Evolutionary conservation across 2,888 invertebrate species (phyloP), one percentile per base, ranked within the genome.

Genomic region (Miltochrista miniata): DNA sequence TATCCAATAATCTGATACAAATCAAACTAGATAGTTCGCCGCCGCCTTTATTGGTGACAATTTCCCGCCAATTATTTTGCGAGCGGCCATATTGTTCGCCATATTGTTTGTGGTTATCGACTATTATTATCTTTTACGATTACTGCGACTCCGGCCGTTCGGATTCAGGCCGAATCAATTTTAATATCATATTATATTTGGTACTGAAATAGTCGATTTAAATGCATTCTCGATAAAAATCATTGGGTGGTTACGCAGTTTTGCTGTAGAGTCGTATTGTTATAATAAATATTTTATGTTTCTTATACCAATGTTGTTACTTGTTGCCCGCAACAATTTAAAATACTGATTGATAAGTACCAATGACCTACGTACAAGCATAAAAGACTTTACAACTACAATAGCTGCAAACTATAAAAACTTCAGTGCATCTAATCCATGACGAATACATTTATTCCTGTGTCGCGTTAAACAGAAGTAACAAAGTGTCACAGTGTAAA

Each of bases 51-150:
- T 48, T 40, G 39, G 51, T 55, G 56, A 59, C 59, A 54, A 51
- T 68, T 38, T 73, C 70, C 64, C 66, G 64, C 66, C 72, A 72
- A 76, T 76, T 74, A 74, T 76, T 68, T 63, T 46, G 47, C 51
- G 45, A 42, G 60, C 68, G 53, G 63, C 67, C 63, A 64, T 62
- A 47, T 62, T 60, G 60, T 45, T 55, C 62, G 64, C 72, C 72
- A 70, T 69, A 56, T 69, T 70, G 71, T 55, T 54, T 49, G 64
- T 51, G 58, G 73, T 66, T 69, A 75, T 74, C 66, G 63, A 45
- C 51, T 68, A 76, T 77, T 77, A 77, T 78, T 74, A 79, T 76
- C 77, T 74, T 76, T 77, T 75, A 78, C 70, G 75, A 70, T 70
- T 68, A 74, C 75, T 64, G 69, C 57, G 62, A 61, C 67, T 64